phyloP scores from a whole-genome alignment of 2,113 vertebrate genomes.

The Rhadina sibilatrix region DNA sequence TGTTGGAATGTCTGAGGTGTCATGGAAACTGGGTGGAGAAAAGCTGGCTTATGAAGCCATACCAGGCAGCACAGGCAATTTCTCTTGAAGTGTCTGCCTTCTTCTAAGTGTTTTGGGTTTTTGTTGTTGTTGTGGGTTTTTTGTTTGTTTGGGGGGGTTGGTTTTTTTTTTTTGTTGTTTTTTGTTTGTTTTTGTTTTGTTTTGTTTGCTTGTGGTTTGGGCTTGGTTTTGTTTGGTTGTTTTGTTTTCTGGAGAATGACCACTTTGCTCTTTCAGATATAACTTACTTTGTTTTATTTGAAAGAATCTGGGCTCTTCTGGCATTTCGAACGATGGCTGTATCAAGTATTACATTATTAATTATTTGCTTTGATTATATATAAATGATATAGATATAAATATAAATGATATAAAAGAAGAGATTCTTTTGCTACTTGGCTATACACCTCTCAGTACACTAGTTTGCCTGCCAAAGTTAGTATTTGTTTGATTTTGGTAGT shows the following conservation, averaged over 20 bases:
- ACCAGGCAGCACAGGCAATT: neutral
- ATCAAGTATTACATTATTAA: neutral
- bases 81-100: neutral
- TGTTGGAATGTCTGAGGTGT: slow-evolving; percentile 18
- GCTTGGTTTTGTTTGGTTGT: no score
- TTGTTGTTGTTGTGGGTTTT: no score
- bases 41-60: neutral
- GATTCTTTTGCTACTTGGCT: neutral
- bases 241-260: neutral
- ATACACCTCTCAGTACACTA: neutral
- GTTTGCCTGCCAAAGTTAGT: neutral
- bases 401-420: no score
- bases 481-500: neutral
- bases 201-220: no score
- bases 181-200: no score
- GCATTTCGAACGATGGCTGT: neutral
- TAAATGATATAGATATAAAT: no score
- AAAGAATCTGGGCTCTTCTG: neutral
- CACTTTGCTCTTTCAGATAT: neutral
- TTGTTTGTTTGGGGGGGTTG: no score
- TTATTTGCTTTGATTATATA: slow-evolving; percentile 28
- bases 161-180: no score
- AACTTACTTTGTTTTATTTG: neutral
- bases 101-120: neutral
- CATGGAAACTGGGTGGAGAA: slow-evolving; percentile 27